Evolutionary conservation across 1,140 invertebrate genomes (phyloP), one percentile per base, ranked within the genome.

Genomic region (Geopemphigus sp.): DNA sequence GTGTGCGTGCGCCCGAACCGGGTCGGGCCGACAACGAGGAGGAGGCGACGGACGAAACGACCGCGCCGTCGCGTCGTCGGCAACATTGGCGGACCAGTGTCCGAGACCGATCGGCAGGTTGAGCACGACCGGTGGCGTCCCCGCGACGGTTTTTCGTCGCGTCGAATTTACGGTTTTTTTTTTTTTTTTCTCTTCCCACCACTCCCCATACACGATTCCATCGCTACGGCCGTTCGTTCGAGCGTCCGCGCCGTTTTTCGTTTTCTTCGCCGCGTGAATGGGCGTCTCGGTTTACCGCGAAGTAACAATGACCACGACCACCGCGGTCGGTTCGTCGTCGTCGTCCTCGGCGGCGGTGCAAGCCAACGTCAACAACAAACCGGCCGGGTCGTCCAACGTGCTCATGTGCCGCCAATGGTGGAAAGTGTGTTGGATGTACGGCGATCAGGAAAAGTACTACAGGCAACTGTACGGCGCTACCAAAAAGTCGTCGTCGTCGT

Each of bases 381-480:
- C 74, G 57, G 61, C 59, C 32, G 32, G 32, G 45, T 50, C 80
- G 57, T 76, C 90, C 63, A 92, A 92, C 86, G 89, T 92, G 84
- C 85, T 93, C 80, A 92, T 92, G 90, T 93, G 92, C 87, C 91
- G 92, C 85, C 91, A 93, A 87, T 94, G 92, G 92, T 94, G 92
- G 92, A 92, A 92, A 86, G 92, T 93, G 74, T 94, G 92, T 84
- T 93, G 92, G 90, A 91, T 94, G 87, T 92, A 94, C 84, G 92
- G 92, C 39, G 92, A 93, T 84, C 92, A 94, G 85, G 91, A 92
- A 84, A 93, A 93, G 84, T 92, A 93, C 85, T 93, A 93, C 86
- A 87, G 92, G 83, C 91, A 93, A 83, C 85, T 93, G 57, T 94
- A 94, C 84, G 91, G 90, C 15, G 90, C 89, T 83, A 87, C 89